Percentiles rank a stretch among this genome's conserved stretches.
Conservation (phyloP, 2,113 vertebrate species). For the Todiramphus saurophagus region DNA sequence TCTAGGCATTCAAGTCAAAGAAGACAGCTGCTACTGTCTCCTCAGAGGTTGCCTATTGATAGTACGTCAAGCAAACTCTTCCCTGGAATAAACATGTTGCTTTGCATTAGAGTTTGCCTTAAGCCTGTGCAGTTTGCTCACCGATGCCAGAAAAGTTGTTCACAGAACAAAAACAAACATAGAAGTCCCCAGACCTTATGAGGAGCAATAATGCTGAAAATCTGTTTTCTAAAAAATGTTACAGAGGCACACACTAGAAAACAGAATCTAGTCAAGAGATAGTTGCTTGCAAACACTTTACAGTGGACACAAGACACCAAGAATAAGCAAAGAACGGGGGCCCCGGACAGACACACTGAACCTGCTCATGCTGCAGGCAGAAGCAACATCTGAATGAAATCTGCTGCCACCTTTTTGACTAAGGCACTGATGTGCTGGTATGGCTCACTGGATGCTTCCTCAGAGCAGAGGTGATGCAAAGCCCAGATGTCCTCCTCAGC, state of each 20-base stretch:
- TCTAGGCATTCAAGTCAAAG: neutral
- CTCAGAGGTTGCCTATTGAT: neutral
- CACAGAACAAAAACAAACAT: neutral
- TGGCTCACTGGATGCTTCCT: neutral
- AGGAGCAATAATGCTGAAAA: neutral
- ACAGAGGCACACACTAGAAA: neutral
- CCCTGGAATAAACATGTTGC: neutral
- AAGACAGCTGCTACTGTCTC: neutral
- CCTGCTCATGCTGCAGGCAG: accelerated
- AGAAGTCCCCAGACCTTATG: neutral
- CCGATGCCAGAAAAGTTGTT: neutral
- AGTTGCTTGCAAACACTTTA: neutral
- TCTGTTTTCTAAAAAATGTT: neutral
- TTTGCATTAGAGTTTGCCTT: neutral
- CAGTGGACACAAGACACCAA: neutral
- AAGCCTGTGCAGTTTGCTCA: neutral
- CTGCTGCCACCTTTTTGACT: neutral
- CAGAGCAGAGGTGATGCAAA: neutral
- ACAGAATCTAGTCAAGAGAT: neutral
- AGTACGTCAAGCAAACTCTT: neutral
- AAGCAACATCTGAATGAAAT: neutral
- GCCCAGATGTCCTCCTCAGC: neutral
- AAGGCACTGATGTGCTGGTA: neutral
- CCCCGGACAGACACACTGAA: neutral
- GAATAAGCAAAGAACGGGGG: neutral